Conservation (phyloP, 2,113 vertebrate species). For the Platycercus adscitus region DNA sequence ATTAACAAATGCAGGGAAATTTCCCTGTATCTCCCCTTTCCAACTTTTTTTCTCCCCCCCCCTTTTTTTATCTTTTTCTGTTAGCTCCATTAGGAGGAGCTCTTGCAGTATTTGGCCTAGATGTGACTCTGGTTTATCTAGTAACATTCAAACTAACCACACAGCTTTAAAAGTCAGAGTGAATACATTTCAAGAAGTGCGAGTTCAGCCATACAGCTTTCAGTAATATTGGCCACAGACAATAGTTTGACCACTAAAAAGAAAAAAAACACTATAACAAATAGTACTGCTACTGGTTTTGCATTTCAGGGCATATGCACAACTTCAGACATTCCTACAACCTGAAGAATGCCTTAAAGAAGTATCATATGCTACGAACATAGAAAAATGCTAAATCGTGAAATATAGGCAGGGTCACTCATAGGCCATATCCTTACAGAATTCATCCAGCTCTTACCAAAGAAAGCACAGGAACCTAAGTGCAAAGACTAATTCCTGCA, state of each 20-base stretch:
- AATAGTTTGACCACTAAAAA: background rate
- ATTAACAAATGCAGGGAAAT: background rate
- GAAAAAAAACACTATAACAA: background rate
- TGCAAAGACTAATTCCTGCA: background rate
- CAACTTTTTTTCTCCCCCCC: rapidly evolving
- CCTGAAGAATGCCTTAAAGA: background rate
- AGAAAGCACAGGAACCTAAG: background rate
- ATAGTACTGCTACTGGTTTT: background rate
- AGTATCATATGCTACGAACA: background rate
- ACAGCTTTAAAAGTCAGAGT: background rate
- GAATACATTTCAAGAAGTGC: background rate
- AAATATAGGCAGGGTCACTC: background rate
- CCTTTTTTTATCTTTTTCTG: background rate
- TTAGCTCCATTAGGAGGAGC: constrained; percentile 87
- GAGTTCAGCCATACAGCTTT: background rate
- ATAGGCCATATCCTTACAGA: background rate
- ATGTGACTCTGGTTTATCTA: background rate
- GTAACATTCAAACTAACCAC: background rate
- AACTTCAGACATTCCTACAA: background rate
- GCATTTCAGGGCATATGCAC: background rate
- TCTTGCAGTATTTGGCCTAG: constrained; percentile 80
- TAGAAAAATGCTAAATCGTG: background rate
- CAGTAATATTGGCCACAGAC: background rate
- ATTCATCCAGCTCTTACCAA: background rate
- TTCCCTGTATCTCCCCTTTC: background rate